Evolutionary conservation across 2,113 vertebrate species (phyloP).

Genomic region (Okapia johnstoni): DNA sequence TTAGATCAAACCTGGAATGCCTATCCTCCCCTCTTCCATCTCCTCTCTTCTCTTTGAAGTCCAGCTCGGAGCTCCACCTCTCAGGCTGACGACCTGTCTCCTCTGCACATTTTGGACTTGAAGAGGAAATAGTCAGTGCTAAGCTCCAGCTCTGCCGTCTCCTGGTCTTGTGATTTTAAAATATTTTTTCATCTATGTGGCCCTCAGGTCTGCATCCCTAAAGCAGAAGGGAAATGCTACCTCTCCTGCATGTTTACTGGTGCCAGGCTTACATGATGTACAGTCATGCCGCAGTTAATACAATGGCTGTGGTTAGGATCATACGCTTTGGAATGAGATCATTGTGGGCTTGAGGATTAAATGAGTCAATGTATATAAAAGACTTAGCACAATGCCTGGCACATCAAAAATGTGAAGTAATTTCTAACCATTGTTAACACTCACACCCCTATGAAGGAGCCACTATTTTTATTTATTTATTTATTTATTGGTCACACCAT

Average conservation of each 20-base stretch:
- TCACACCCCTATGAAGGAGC: neutral
- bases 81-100: neutral
- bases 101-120: neutral
- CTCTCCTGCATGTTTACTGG: neutral
- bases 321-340: slow-evolving; percentile 3
- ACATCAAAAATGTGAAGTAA: neutral
- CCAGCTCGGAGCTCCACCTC: neutral
- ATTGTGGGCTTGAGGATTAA: neutral
- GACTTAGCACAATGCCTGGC: neutral
- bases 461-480: neutral
- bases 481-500: neutral
- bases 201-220: neutral
- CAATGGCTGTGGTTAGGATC: neutral
- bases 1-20: neutral
- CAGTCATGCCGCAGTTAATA: neutral
- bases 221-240: neutral
- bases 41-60: neutral
- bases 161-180: neutral
- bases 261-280: neutral
- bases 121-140: neutral
- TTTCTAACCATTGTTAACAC: neutral
- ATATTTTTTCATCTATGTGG: neutral
- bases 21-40: neutral
- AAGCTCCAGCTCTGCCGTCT: neutral
- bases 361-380: slow-evolving; percentile 17